phyloP scores from a whole-genome alignment of 2,113 vertebrate species.

The Meleagris gallopavo region DNA sequence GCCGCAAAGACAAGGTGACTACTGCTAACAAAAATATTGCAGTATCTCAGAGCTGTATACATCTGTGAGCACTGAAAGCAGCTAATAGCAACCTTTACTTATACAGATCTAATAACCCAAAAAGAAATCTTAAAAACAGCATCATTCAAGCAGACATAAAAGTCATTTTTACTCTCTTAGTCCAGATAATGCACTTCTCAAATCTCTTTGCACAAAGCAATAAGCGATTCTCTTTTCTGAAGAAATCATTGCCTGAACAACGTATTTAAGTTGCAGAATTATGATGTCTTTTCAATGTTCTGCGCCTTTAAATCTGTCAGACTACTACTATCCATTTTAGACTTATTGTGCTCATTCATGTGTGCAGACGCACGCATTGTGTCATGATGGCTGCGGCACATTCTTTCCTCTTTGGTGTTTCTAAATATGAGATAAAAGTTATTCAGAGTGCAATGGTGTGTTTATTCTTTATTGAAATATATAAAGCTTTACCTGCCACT shows the following conservation, averaged over 20 bases:
- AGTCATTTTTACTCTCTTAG: background rate
- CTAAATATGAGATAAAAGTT: slow-evolving; percentile 31
- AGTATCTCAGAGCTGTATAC: background rate
- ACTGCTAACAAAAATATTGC: background rate
- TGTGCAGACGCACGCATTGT: slow-evolving; percentile 28
- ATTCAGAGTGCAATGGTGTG: background rate
- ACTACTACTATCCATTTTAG: background rate
- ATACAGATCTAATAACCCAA: background rate
- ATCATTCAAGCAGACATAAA: background rate
- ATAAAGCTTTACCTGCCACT: background rate
- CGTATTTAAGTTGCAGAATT: background rate
- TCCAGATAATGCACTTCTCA: background rate
- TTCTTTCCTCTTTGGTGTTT: background rate
- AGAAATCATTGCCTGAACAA: background rate
- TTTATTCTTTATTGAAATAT: slow-evolving; percentile 14
- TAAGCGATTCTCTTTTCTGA: slow-evolving; percentile 7
- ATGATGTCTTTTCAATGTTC: background rate
- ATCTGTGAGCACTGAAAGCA: background rate
- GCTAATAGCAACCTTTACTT: background rate
- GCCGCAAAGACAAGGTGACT: background rate
- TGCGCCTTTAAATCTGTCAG: slow-evolving; percentile 56
- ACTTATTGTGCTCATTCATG: slow-evolving; percentile 31
- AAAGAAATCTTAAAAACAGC: slow-evolving; percentile 10
- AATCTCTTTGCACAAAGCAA: slow-evolving; percentile 20
- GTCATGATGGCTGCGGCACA: background rate